Base-by-base conservation (phyloP, 1,140 invertebrate species). In the Aethina tumida region DNA sequence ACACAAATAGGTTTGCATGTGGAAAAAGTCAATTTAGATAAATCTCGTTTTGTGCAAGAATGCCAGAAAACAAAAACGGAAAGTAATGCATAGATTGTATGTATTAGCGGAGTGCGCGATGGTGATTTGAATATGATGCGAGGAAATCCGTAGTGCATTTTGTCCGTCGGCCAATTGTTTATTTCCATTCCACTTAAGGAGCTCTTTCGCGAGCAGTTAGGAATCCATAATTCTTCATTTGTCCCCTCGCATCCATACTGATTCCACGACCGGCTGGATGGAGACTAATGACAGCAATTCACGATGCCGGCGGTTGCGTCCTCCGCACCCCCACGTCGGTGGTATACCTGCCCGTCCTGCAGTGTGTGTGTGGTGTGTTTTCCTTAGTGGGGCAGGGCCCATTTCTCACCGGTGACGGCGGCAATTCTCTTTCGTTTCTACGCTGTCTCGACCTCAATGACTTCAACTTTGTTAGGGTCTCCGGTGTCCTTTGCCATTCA, bases 201-300 rank as follows among this genome's bases (percentile, higher is more conserved):
- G 41, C 39, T 45, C 41, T 45, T 49, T 35, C 39, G 39, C 20
- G 31, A 19, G 49, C 41, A 48, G 51, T 51, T 50, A 49, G 45
- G 44, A 46, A 54, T 50, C 51, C 50, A 58, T 58, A 55, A 52
- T 45, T 58, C 56, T 58, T 58, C 53, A 58, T 58, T 58, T 58
- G 45, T 45, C 43, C 35, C 33, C 43, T 17, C 39, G 31, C 47
- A 52, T 53, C 47, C 43, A 50, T 54, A 53, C 45, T 51, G 46
- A 56, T 51, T 55, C 47, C 39, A 14, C 41, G 27, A 32, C 33
- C 36, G 47, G 28, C 44, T 34, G 41, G 56, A 58, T 56, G 52
- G 54, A 54, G 50, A 58, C 49, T 54, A 56, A 58, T 58, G 56
- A 44, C 41, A 34, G 42, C 56, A 53, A 58, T 58, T 53, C 52